Conservation (phyloP, 2,797 vertebrate species). For the Pempheris klunzingeri region DNA sequence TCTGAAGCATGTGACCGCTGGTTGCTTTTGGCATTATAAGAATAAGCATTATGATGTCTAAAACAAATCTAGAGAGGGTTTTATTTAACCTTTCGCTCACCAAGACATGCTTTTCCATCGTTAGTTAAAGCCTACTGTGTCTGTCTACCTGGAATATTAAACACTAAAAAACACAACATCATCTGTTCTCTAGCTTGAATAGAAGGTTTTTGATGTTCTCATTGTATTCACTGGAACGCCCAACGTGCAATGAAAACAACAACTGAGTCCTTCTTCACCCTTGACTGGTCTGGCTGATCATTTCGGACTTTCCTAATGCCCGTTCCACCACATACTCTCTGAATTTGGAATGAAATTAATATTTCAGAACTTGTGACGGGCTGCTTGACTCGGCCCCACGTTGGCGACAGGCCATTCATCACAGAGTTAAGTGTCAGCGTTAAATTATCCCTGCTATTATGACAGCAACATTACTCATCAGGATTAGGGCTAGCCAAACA, state of each 20-base stretch:
- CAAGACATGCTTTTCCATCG: neutral
- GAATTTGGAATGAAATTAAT: conserved; percentile 87
- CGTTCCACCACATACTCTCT: conserved; percentile 66
- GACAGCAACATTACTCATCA: conserved; percentile 98
- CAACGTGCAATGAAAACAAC: conserved; percentile 19
- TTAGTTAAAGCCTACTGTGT: neutral
- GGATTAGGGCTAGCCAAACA: conserved; percentile 88
- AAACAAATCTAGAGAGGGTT: too few relatives aligned
- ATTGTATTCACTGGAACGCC: conserved; percentile 2
- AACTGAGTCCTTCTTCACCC: neutral
- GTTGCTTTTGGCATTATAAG: too few relatives aligned
- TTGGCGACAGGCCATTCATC: conserved; percentile 93
- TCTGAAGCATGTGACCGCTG: neutral
- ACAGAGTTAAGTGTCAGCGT: conserved; percentile 93
- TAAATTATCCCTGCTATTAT: conserved; percentile 96
- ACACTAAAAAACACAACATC: neutral
- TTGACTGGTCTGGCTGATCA: conserved; percentile 26
- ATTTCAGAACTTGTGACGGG: conserved; percentile 89
- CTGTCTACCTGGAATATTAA: too few relatives aligned
- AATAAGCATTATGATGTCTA: neutral
- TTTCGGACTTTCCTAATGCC: conserved; percentile 42
- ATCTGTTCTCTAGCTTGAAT: neutral
- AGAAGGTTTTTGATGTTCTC: neutral
- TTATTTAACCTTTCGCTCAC: neutral
- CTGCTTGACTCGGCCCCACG: conserved; percentile 81